These are phyloP conservation scores for Sceliomorpha sp. DNA, from an alignment of 2,888 invertebrate species.

Conservation along the genomic window DNA sequence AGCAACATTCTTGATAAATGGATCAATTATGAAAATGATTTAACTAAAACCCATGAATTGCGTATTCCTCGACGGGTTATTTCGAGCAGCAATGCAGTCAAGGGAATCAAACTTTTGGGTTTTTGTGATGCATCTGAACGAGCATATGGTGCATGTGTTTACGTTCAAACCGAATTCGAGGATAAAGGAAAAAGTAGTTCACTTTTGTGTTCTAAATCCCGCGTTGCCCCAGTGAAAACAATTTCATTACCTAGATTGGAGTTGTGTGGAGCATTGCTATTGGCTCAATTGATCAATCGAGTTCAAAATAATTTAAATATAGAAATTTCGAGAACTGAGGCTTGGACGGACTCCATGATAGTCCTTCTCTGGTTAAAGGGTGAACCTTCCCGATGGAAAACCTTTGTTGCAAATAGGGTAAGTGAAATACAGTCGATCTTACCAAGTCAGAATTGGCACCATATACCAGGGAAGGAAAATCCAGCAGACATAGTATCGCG, in stretches of 20 bases:
- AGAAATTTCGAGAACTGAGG: not conserved
- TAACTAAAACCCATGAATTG: slow-evolving; percentile 9
- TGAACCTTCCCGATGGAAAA: slow-evolving; percentile 2
- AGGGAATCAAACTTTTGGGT: too few species aligned
- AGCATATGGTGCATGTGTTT: slow-evolving; percentile 41
- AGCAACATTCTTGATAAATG: not conserved
- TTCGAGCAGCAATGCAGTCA: not conserved
- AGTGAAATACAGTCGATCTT: not conserved
- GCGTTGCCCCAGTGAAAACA: slow-evolving; percentile 12
- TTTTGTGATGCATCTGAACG: slow-evolving; percentile 37
- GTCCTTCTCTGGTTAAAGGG: slow-evolving; percentile 2
- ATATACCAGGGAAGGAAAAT: slow-evolving; percentile 54
- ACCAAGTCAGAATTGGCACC: slow-evolving; percentile 38
- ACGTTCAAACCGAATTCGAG: not conserved
- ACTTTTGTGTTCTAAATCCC: slow-evolving; percentile 20
- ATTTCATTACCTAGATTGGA: slow-evolving; percentile 18
- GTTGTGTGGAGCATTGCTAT: slow-evolving; percentile 10
- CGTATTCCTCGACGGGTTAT: slow-evolving; percentile 22
- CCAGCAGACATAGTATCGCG: slow-evolving; percentile 58
- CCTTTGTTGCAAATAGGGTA: slow-evolving; percentile 8
- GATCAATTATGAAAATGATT: slow-evolving; percentile 14
- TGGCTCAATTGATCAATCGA: not conserved
- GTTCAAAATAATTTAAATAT: not conserved
- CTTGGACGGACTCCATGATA: slow-evolving; percentile 1
- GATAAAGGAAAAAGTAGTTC: not conserved